phyloP scores from a whole-genome alignment of 2,113 vertebrate species.

The Garra rufa region DNA sequence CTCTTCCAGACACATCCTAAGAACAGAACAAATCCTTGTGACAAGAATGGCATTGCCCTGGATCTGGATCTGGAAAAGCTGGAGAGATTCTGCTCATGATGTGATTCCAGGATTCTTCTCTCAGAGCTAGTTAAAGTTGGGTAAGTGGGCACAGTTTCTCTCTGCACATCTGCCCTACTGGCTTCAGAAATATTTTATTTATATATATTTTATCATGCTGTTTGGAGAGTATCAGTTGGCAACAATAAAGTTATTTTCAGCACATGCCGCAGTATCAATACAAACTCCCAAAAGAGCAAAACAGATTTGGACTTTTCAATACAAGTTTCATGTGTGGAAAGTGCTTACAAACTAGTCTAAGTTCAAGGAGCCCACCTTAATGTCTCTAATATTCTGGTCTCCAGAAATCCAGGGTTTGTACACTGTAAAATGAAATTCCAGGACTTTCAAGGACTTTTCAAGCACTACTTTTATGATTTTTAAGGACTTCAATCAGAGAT shows the following conservation, averaged over 20 bases:
- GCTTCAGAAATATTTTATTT: constrained; percentile 69
- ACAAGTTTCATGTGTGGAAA: not conserved
- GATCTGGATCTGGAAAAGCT: not conserved
- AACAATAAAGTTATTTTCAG: constrained; percentile 68
- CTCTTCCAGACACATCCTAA: constrained; percentile 14
- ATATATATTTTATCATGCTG: not conserved
- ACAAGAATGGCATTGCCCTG: not conserved
- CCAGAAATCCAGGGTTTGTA: too few species aligned
- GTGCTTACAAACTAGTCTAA: not conserved
- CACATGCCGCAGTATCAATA: constrained; percentile 37
- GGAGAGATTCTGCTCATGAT: constrained; percentile 11
- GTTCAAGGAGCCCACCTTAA: not conserved
- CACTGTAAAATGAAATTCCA: too few species aligned
- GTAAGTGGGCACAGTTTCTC: constrained; percentile 58
- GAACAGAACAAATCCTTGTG: not conserved
- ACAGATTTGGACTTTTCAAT: not conserved
- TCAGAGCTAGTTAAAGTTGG: constrained; percentile 51
- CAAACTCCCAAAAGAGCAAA: not conserved
- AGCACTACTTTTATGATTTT: too few species aligned
- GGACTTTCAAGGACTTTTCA: too few species aligned
- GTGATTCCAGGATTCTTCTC: constrained; percentile 42
- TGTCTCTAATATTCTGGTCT: not conserved
- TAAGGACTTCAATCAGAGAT: too few species aligned
- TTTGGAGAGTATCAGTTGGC: constrained; percentile 55
- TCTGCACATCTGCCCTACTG: constrained; percentile 74